These are phyloP conservation scores for Porites australiensis DNA, from an alignment of 64 coral and sea anemone genomes.

Conservation along the genomic window DNA sequence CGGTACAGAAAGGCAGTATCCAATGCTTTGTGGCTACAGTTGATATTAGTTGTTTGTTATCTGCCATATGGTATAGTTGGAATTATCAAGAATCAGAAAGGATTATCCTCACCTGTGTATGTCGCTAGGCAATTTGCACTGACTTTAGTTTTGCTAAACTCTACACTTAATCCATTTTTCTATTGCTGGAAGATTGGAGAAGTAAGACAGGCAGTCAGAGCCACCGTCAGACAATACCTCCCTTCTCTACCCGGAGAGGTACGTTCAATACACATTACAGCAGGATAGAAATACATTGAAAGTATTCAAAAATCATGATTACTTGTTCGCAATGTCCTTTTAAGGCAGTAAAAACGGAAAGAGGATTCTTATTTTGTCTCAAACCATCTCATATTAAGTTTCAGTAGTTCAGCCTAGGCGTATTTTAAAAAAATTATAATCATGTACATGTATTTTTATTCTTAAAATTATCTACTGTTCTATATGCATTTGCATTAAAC, in stretches of 20 bases:
- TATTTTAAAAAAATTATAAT: too few species aligned
- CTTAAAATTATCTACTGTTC: too few species aligned
- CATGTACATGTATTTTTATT: too few species aligned
- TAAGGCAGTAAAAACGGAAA: too few species aligned
- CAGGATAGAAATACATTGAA: too few species aligned
- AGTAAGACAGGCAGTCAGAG: background rate
- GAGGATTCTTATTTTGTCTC: too few species aligned
- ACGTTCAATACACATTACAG: too few species aligned
- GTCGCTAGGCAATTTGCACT: background rate
- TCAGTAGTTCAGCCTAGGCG: too few species aligned
- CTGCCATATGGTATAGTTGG: background rate
- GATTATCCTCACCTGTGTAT: background rate
- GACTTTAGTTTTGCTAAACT: background rate
- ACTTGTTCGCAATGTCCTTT: too few species aligned
- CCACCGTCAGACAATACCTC: background rate
- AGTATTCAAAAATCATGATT: too few species aligned
- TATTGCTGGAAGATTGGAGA: conserved; percentile 1
- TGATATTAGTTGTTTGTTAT: conserved; percentile 2
- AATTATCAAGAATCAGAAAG: background rate
- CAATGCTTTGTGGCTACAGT: background rate
- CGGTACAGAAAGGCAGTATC: background rate
- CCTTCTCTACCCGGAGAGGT: background rate
- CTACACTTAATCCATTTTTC: background rate
- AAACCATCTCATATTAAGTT: too few species aligned
- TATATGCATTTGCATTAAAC: too few species aligned